Evolutionary conservation across 64 coral and sea anemone species (phyloP), one percentile per base, ranked within the genome.

Genomic region (Astreopora myriophthalma): DNA sequence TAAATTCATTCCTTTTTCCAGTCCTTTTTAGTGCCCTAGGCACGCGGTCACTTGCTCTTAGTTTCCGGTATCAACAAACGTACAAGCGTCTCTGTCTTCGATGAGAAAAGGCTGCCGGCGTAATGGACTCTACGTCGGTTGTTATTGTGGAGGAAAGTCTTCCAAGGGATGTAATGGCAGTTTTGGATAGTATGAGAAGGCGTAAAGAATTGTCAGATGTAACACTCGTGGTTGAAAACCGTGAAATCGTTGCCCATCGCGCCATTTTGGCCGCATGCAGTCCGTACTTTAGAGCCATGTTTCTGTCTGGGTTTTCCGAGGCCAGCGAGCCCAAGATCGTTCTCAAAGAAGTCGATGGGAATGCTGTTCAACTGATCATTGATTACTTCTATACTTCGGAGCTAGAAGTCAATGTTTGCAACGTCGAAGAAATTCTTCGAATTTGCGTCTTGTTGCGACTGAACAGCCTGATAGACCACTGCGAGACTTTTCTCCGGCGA

Each of bases 241-340:
- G 77, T 14, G 86, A 80, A 38, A 84, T 99, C 23, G 65, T 34
- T 8, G 94, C 97, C 30, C 97, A 99, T 25, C 81, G 91, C 31
- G 97, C 89, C 25, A 93, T 99, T 88, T 85, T 99, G 71, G 97
- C 97, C 27, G 97, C 97, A 8, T 88, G 94, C 76, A 99, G 97
- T 69, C 97, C 97, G 11, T 99, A 99, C 80, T 99, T 99, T 74
- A 86, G 97, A 63, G 97, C 92, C 14, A 99, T 99, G 97, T 99
- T 99, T 78, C 71, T 99, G 64, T 99, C 97, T 87, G 94, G 90
- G 12, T 99, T 99, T 77, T 74, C 91, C 0, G 97, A 99, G 48
- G 94, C 94, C 1, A 93, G 80, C 7, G 94, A 99, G 69, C 74
- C 92, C 38, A 85, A 79, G 67, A 90, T 99, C 22, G 44, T 80